Evolutionary conservation across 2,113 vertebrate species (phyloP).

Genomic region (Tetraodon nigroviridis): DNA sequence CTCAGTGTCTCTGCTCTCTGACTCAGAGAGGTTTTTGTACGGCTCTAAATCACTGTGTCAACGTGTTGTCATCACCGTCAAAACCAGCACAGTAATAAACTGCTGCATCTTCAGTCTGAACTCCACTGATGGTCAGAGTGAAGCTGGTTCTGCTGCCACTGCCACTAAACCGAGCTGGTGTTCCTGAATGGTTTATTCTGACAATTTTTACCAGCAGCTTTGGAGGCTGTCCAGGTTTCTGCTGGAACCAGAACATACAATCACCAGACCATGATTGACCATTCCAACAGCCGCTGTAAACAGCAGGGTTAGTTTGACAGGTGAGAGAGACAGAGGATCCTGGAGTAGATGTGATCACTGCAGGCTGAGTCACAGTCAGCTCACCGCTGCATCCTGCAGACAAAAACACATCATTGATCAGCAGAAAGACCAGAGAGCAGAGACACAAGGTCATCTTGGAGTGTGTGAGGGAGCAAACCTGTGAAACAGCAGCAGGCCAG

Average conservation of each 20-base stretch:
- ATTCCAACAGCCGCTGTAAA: too few relatives aligned
- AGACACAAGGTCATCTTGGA: too few relatives aligned
- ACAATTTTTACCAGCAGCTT: constrained; percentile 35
- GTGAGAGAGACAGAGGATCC: neutral
- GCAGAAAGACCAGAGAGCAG: too few relatives aligned
- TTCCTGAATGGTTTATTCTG: neutral
- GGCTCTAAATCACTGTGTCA: too few relatives aligned
- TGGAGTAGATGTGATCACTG: too few relatives aligned
- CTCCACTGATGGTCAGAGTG: constrained; percentile 49
- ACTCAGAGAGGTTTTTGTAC: too few relatives aligned
- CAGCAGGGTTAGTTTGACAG: neutral
- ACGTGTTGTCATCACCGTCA: too few relatives aligned
- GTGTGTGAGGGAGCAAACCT: too few relatives aligned
- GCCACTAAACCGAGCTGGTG: constrained; percentile 41
- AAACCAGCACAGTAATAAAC: constrained; percentile 63
- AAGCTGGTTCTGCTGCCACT: constrained; percentile 43
- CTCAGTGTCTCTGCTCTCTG: too few relatives aligned
- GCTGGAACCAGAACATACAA: constrained; percentile 45
- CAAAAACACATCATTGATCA: too few relatives aligned
- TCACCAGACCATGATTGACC: too few relatives aligned
- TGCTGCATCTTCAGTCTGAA: constrained; percentile 49
- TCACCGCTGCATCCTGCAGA: neutral
- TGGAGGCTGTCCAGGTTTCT: constrained; percentile 48
- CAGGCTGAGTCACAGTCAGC: neutral
- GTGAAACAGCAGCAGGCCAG: too few relatives aligned